Evolutionary conservation across 2,113 vertebrate genomes (phyloP).

Genomic region (Micronycteris hirsuta): DNA sequence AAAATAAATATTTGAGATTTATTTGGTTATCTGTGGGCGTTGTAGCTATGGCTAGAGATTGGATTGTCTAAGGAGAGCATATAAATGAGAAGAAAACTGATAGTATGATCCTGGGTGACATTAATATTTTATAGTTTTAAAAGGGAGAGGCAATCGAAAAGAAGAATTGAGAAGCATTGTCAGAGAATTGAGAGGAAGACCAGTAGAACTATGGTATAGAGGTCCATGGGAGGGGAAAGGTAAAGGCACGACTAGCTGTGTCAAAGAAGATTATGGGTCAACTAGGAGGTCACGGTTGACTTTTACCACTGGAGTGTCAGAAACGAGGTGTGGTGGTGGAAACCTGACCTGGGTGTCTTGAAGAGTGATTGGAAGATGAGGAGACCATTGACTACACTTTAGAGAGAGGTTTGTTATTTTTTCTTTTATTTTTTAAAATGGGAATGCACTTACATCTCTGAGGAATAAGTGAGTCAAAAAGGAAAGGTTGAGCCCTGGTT

Average conservation of each 20-base stretch:
- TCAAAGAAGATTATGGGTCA: not conserved
- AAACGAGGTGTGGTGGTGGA: not conserved
- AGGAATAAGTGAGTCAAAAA: not conserved
- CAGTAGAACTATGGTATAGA: not conserved
- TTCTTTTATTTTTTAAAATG: not conserved
- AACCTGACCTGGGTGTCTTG: not conserved
- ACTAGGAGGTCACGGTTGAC: not conserved
- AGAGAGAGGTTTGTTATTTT: not conserved
- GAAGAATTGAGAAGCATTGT: not conserved
- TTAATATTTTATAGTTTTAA: not conserved
- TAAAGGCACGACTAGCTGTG: not conserved
- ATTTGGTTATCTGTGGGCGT: not conserved
- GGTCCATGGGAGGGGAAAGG: not conserved
- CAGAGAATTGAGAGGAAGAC: not conserved
- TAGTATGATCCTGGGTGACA: not conserved
- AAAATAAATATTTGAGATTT: not conserved
- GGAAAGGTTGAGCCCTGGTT: not conserved
- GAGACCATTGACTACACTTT: not conserved
- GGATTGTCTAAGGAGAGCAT: not conserved
- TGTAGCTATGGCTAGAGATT: not conserved
- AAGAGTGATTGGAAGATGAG: not conserved
- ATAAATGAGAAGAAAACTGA: not conserved
- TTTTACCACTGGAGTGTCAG: not conserved
- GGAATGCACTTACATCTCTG: not conserved
- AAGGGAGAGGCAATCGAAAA: not conserved